Percentiles rank a stretch among this genome's conserved stretches.
Evolutionary conservation across 2,797 vertebrate species (phyloP).

Genomic region (Discoglossus pictus): DNA sequence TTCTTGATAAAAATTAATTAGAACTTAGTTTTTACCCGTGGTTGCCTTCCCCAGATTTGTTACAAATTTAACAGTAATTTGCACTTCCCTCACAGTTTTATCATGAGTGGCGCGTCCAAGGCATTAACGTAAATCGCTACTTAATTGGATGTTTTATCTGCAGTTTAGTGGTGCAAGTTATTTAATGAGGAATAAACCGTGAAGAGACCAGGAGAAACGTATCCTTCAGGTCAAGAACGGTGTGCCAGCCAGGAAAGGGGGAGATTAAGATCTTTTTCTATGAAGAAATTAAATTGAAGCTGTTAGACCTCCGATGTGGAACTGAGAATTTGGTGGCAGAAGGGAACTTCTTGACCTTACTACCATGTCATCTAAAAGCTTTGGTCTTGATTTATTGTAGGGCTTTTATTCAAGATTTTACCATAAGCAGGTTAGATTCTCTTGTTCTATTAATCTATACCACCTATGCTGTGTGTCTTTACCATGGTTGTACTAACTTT

Average conservation of each 20-base stretch:
- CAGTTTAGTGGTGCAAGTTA: slow-evolving; percentile 50
- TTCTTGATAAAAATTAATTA: slow-evolving; percentile 52
- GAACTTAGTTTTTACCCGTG: slow-evolving; percentile 41
- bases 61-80: slow-evolving; percentile 54
- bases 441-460: too few relatives aligned
- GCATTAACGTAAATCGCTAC: slow-evolving; percentile 52
- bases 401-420: too few relatives aligned
- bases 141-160: slow-evolving; percentile 53
- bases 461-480: too few relatives aligned
- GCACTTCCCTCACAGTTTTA: slow-evolving; percentile 46
- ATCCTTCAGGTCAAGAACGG: slow-evolving; percentile 47
- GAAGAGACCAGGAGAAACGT: slow-evolving; percentile 44
- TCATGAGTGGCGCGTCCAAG: slow-evolving; percentile 40
- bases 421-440: too few relatives aligned
- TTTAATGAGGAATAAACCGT: slow-evolving; percentile 51
- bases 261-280: slow-evolving; percentile 41
- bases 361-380: too few relatives aligned
- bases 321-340: too few relatives aligned
- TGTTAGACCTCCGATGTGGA: neutral
- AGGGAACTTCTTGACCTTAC: too few relatives aligned
- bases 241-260: slow-evolving; percentile 14
- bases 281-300: slow-evolving; percentile 23
- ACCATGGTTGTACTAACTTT: too few relatives aligned
- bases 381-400: too few relatives aligned
- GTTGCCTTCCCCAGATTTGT: slow-evolving; percentile 47